Evolutionary conservation across 2,888 invertebrate species (phyloP), one percentile per base, ranked within the genome.

Genomic region (Apotomis turbidana): DNA sequence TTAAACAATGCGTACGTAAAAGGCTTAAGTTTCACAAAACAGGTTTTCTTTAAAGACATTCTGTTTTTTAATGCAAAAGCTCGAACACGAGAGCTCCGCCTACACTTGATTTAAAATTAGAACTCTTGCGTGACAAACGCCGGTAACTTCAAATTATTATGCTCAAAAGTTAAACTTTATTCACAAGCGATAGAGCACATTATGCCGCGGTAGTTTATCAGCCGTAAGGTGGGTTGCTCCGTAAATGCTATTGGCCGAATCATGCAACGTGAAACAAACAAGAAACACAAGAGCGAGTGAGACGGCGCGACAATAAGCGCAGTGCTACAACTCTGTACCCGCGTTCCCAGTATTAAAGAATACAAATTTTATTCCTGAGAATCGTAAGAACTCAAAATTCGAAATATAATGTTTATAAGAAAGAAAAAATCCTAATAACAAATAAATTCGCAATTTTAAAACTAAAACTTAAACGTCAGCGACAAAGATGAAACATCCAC

Each of bases 91-190:
- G 88, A 89, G 90, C 93, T 91, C 93, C 93, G 93, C 93, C 93
- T 93, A 93, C 93, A 91, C 93, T 92, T 90, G 91, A 90, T 93
- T 93, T 93, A 92, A 93, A 93, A 93, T 93, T 93, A 92, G 93
- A 93, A 93, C 91, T 90, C 91, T 91, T 90, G 91, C 91, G 86
- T 93, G 92, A 93, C 92, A 92, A 92, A 93, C 91, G 93, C 91
- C 91, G 91, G 90, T 89, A 91, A 89, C 90, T 89, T 87, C 82
- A 84, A 88, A 88, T 91, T 90, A 89, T 72, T 88, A 92, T 88
- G 87, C 83, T 89, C 88, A 91, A 91, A 91, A 90, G 91, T 91
- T 93, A 91, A 92, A 90, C 93, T 92, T 91, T 93, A 93, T 92
- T 84, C 80, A 80, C 84, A 87, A 87, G 92, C 79, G 77, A 87